phyloP scores from a whole-genome alignment of 2,888 invertebrate genomes.

The Hololepta plana region DNA sequence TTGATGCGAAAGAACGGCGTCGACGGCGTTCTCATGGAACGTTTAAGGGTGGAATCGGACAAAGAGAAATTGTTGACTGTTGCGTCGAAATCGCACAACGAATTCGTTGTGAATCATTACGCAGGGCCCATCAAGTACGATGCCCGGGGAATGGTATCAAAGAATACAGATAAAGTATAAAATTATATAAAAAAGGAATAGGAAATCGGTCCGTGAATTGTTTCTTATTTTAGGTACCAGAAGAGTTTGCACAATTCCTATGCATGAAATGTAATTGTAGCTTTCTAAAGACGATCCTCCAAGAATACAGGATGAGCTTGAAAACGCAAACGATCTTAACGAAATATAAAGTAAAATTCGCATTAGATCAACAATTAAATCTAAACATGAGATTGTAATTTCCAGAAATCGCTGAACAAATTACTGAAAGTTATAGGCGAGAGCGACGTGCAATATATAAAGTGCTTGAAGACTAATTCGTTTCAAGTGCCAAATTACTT shows the following conservation, averaged over 20 bases:
- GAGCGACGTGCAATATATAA: conserved; percentile 25
- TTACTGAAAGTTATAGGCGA: conserved; percentile 21
- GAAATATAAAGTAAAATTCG: conserved; percentile 18
- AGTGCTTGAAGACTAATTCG: conserved; percentile 23
- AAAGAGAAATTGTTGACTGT: too few relatives aligned
- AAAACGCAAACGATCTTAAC: conserved; percentile 17
- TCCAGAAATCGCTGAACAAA: conserved; percentile 19
- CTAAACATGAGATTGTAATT: conserved; percentile 2
- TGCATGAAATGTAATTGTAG: conserved; percentile 9
- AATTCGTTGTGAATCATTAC: conserved; percentile 24
- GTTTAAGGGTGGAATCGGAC: too few relatives aligned
- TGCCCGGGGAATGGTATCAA: conserved; percentile 19
- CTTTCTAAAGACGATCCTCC: conserved; percentile 10
- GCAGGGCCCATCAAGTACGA: conserved; percentile 23
- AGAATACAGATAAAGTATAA: conserved; percentile 25
- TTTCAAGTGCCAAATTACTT: conserved; percentile 11
- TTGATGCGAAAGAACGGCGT: too few relatives aligned
- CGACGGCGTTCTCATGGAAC: too few relatives aligned
- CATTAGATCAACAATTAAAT: conserved; percentile 1
- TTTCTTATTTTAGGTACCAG: conserved; percentile 14
- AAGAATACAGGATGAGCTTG: too few relatives aligned
- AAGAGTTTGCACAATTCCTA: conserved; percentile 16
- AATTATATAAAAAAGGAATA: neutral
- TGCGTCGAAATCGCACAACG: too few relatives aligned
- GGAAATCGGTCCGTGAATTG: too few relatives aligned